Base-by-base conservation (phyloP, 2,888 invertebrate species). In the Philopedon plagiatum region DNA sequence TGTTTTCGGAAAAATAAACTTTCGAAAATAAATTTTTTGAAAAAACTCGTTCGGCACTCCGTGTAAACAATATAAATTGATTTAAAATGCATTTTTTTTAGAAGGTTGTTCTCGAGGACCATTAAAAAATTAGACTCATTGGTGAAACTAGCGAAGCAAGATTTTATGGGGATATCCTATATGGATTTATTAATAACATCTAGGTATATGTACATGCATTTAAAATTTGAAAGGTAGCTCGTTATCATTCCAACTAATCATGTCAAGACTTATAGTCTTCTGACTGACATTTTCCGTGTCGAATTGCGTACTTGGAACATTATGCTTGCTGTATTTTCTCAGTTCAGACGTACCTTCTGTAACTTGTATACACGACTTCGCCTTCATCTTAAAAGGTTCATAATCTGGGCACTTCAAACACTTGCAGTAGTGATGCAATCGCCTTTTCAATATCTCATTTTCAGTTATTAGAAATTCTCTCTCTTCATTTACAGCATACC, bases 401-500 rank as follows among this genome's bases (percentile, higher is more conserved):
- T 46, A 32, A 26, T 61, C 78, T 77, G 23, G 37, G 60, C 60
- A 67, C 26, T 57, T 41, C n/a, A 67, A 49, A 60, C 67, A 67
- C 26, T 67, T 46, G n/a, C 67, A 67, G 23, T 67, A 67, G 9
- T 67, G 23, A 49, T 67, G 60, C 23, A 67, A 21, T 21, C 54
- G 23, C 51, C 37, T 39, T 13, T 73, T 73, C 15, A 85, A 62
- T 19, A 79, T 67, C 8, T 78, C 73, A 61, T 85, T 85, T 77
- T 84, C 82, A 1, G 75, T 77, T 56, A 78, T 80, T 58, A 85
- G 73, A 76, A 76, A 82, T 41, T 79, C 79, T 15, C 79, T 77
- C 75, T 85, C 84, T 77, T 84, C 83, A 54, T 80, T 81, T 4
- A 85, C 76, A 4, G 80, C 75, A 39, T 80, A 80, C 37, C 83